phyloP scores from a whole-genome alignment of 2,797 vertebrate genomes.

The Masticophis lateralis region DNA sequence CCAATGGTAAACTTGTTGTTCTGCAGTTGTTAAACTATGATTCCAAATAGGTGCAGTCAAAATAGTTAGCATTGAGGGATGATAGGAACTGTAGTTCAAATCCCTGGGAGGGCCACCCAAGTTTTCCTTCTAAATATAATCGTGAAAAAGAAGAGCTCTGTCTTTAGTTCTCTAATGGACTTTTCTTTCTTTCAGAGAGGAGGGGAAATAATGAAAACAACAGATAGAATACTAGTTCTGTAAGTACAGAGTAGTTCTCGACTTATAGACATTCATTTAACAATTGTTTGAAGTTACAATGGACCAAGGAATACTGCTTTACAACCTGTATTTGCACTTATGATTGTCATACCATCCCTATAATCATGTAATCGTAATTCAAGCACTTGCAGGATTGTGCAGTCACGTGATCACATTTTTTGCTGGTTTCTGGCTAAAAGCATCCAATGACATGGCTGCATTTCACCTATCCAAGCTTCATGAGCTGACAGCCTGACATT shows the following conservation, averaged over 20 bases:
- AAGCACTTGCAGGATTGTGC: neutral
- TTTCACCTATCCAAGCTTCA: neutral
- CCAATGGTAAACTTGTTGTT: neutral
- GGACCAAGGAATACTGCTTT: neutral
- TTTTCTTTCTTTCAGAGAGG: neutral
- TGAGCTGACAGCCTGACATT: neutral
- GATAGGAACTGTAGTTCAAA: neutral
- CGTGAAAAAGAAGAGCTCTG: neutral
- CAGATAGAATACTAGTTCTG: neutral
- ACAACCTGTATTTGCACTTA: neutral
- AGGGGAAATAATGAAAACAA: neutral
- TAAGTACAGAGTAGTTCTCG: neutral
- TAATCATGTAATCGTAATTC: neutral
- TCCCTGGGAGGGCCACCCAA: neutral
- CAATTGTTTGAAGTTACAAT: neutral
- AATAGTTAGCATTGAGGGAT: neutral
- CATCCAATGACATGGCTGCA: neutral
- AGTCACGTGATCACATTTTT: neutral
- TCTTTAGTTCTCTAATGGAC: neutral
- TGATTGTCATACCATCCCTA: neutral
- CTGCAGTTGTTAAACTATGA: neutral
- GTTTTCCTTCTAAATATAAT: neutral
- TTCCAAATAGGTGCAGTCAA: neutral
- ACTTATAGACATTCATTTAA: neutral
- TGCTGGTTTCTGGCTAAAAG: neutral